phyloP scores from a whole-genome alignment of 2,113 vertebrate species.

The Pomatorhinus ruficollis region DNA sequence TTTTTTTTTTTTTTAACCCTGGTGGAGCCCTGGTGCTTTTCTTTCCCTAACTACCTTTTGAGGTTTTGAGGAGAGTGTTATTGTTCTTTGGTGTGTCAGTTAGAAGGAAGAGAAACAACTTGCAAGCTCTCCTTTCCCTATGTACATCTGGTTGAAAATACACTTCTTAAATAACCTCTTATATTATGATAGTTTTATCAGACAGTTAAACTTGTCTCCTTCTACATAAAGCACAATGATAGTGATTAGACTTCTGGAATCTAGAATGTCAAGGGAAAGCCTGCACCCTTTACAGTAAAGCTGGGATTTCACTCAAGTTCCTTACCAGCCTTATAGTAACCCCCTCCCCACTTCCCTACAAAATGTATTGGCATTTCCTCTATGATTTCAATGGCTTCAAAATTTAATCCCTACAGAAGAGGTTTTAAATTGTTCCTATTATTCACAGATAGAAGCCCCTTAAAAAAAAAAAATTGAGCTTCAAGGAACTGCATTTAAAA shows the following conservation, averaged over 20 bases:
- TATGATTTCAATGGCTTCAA: neutral
- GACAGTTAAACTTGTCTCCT: neutral
- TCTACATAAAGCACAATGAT: neutral
- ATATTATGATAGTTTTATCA: neutral
- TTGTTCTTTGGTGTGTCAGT: neutral
- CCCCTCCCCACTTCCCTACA: neutral
- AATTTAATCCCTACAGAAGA: slow-evolving; percentile 4
- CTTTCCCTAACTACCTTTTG: neutral
- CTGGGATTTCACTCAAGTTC: neutral
- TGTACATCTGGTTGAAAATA: neutral
- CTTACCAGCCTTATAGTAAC: neutral
- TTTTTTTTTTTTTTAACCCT: neutral
- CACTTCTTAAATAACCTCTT: neutral
- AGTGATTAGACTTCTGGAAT: neutral
- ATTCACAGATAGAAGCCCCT: neutral
- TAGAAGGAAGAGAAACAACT: neutral
- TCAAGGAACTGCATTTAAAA: neutral
- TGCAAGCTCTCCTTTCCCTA: neutral
- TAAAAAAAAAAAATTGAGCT: neutral
- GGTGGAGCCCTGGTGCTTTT: neutral
- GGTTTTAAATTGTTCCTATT: slow-evolving; percentile 12
- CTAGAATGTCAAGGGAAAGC: neutral
- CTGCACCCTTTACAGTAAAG: neutral
- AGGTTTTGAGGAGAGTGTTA: neutral
- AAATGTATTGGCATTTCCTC: neutral